Evolutionary conservation across 2,888 invertebrate genomes (phyloP).

Genomic region (Cheilosia scutellata): DNA sequence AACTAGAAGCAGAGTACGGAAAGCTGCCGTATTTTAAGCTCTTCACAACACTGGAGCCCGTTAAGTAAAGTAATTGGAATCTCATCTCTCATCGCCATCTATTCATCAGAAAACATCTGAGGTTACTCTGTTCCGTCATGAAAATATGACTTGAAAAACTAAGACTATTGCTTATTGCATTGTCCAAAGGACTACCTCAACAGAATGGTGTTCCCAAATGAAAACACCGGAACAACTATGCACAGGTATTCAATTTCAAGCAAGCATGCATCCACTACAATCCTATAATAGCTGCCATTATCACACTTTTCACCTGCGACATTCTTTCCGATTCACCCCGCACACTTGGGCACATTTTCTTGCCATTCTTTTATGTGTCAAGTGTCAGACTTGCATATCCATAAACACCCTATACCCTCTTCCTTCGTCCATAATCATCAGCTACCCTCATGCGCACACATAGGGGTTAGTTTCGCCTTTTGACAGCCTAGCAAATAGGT

Average conservation of each 20-base stretch:
- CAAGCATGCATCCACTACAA: not conserved
- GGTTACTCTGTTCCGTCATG: too few relatives aligned
- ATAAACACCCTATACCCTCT: slow-evolving; percentile 28
- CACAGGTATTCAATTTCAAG: slow-evolving; percentile 25
- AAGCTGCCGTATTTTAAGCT: too few relatives aligned
- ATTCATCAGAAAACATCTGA: too few relatives aligned
- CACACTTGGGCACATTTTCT: slow-evolving; percentile 20
- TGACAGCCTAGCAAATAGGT: slow-evolving; percentile 39
- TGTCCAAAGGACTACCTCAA: too few relatives aligned
- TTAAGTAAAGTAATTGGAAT: too few relatives aligned
- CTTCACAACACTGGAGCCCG: too few relatives aligned
- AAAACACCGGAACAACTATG: not conserved
- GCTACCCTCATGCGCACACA: slow-evolving; percentile 18
- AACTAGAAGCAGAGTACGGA: too few relatives aligned
- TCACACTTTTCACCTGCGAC: not conserved
- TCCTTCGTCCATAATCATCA: slow-evolving; percentile 14
- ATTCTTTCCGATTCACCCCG: not conserved
- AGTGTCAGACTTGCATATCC: slow-evolving; percentile 47
- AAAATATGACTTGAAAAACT: too few relatives aligned
- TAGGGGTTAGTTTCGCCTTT: slow-evolving; percentile 7
- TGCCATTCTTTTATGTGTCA: slow-evolving; percentile 27
- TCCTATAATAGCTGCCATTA: slow-evolving; percentile 15
- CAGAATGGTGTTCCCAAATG: not conserved
- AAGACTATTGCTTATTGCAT: too few relatives aligned
- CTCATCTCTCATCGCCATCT: too few relatives aligned